Base-by-base conservation (phyloP, 2,888 invertebrate genomes). In the Eupithecia subfuscata region DNA sequence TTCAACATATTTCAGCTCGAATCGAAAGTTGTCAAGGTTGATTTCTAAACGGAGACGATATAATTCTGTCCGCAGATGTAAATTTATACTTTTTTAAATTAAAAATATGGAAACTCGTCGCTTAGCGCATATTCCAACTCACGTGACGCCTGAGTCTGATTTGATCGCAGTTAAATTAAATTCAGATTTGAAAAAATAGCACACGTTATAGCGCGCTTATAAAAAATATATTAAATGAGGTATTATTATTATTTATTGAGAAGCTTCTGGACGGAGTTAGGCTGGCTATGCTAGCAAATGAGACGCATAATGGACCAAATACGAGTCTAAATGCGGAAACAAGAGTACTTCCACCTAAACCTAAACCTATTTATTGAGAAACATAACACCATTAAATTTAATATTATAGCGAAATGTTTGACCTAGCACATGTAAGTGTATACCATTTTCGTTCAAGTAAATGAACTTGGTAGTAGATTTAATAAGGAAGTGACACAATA, bases 21-120 rank as follows among this genome's bases (percentile, higher is more conserved):
- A 74, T 67, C 56, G 74, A 74, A 74, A 75, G 75, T 71, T 63
- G 68, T 63, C 68, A 71, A 69, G 60, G 68, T 75, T 68, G 75
- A 68, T 74, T 74, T 74, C 60, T 71, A 71, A 75, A 68, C 48
- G 56, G 11, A 65, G 69, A 74, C 30, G 70, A 67, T 70, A 56
- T 40, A 70, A 67, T 30, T 6, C 40, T 72, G 67, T 37, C 22
- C n/a, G 0, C 48, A 37, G 34, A 30, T 67, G 22, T 16, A 40
- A 69, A 69, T 48, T 22, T 52, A 52, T n/a, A 52, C 12, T 12
- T 45, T 52, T 52, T 30, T 1, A 48, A 48, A 30, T n/a, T 48
- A 45, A 48, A 34, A 52, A 18, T 48, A 48, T 18, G 18, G 30
- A 52, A 45, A 48, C 12, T 16, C 16, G n/a, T 18, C 9, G 12